These are phyloP conservation scores for Ditylenchus weischeri DNA, from an alignment of 2,888 invertebrate genomes.

Conservation along the genomic window DNA sequence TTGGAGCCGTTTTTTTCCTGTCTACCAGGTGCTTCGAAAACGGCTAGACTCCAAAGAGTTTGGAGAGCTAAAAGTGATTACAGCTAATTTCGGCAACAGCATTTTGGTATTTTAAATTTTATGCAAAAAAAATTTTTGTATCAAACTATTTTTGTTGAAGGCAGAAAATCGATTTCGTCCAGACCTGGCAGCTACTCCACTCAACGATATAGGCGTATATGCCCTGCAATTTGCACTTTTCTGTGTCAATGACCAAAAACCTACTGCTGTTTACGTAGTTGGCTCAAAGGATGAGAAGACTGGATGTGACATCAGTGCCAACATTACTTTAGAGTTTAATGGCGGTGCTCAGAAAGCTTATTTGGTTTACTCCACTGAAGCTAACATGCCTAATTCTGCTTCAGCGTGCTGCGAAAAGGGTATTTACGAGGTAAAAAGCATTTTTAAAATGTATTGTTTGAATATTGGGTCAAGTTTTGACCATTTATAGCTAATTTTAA, in stretches of 20 bases:
- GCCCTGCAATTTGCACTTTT: conserved; percentile 15
- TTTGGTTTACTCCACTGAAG: background rate
- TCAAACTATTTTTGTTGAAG: background rate
- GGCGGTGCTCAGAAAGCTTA: background rate
- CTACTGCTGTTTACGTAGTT: conserved; percentile 13
- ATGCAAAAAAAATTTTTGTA: background rate
- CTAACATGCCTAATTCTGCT: conserved; percentile 2
- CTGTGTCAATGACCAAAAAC: conserved; percentile 19
- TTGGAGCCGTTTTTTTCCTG: conserved; percentile 36
- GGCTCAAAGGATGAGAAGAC: conserved; percentile 13
- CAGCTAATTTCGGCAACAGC: conserved; percentile 10
- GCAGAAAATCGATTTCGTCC: conserved; percentile 13
- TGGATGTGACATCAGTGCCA: background rate
- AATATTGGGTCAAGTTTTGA: too few species aligned
- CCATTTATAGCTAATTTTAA: too few species aligned
- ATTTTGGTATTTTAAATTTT: conserved; percentile 12
- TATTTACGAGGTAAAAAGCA: background rate
- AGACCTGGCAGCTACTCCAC: conserved; percentile 13
- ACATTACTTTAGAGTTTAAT: conserved; percentile 2
- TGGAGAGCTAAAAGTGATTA: conserved; percentile 14
- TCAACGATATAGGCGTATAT: conserved; percentile 26
- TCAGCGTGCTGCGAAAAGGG: background rate
- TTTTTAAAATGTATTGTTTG: conserved; percentile 4
- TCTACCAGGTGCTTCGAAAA: conserved; percentile 18
- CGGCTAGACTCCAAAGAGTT: conserved; percentile 8